A percentile compares a stretch with the other conserved stretches of the same genome.
These are phyloP conservation scores for Moxostoma hubbsi DNA, from an alignment of 2,797 vertebrate genomes.

Conservation along the genomic window DNA sequence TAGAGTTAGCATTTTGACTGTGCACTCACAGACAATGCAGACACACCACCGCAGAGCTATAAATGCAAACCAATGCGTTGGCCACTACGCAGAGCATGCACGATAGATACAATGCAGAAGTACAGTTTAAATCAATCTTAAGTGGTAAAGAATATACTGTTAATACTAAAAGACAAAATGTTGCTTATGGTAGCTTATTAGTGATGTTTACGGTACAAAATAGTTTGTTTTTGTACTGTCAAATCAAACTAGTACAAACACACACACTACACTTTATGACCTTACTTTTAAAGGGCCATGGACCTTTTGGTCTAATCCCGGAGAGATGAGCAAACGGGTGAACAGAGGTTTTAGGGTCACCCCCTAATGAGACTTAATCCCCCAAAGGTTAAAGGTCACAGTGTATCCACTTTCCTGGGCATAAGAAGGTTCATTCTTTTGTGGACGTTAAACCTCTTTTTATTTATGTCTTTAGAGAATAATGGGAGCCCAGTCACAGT, in stretches of 20 bases:
- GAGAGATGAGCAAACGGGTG: constrained; percentile 37
- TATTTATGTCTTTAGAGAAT: constrained; percentile 28
- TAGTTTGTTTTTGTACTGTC: background rate
- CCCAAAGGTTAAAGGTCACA: constrained; percentile 67
- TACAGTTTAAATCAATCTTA: no score
- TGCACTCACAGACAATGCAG: no score
- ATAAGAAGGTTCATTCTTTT: constrained; percentile 67
- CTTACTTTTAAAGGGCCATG: constrained; percentile 11
- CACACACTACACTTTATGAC: constrained; percentile 16
- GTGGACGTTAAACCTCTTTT: constrained; percentile 59
- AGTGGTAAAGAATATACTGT: no score
- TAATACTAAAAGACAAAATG: no score
- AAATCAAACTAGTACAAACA: constrained; percentile 7
- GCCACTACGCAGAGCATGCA: no score
- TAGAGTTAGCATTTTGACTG: no score
- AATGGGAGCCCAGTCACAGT: constrained; percentile 32
- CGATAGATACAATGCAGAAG: no score
- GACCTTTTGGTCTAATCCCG: constrained; percentile 50
- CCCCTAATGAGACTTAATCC: constrained; percentile 72
- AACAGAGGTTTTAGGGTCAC: constrained; percentile 61
- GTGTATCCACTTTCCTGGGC: constrained; percentile 73
- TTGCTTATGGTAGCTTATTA: no score
- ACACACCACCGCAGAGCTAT: no score
- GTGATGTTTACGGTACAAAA: no score
- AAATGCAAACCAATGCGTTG: no score